Percentiles rank a stretch among this genome's conserved stretches.
Evolutionary conservation across 1,140 invertebrate genomes (phyloP).

Genomic region (Diachasma alloeum): DNA sequence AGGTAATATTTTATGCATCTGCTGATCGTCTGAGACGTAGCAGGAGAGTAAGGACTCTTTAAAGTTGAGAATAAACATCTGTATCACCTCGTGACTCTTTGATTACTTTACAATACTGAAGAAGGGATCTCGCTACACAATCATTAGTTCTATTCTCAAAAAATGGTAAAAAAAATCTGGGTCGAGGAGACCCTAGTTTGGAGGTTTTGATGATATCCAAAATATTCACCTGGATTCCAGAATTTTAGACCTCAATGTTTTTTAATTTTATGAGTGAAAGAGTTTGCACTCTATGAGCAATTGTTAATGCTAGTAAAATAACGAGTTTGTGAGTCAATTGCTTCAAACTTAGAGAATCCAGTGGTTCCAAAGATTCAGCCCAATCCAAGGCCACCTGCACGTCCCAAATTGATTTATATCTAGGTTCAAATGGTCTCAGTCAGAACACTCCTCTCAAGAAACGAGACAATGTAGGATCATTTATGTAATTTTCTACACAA

Average conservation of each 20-base stretch:
- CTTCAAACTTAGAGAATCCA: neutral
- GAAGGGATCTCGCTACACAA: too few relatives aligned
- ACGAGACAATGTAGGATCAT: neutral
- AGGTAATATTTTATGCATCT: slow-evolving; percentile 33
- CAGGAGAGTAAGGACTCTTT: slow-evolving; percentile 37
- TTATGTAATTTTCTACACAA: neutral
- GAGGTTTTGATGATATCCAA: too few relatives aligned
- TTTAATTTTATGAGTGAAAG: slow-evolving; percentile 27
- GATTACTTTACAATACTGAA: too few relatives aligned
- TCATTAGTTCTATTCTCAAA: too few relatives aligned
- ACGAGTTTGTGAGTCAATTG: slow-evolving; percentile 12
- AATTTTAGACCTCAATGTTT: slow-evolving; percentile 22
- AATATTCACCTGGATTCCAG: slow-evolving; percentile 27
- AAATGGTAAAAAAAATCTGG: neutral
- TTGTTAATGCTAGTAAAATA: slow-evolving; percentile 33
- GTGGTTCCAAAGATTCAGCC: neutral
- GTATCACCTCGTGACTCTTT: too few relatives aligned
- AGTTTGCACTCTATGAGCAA: slow-evolving; percentile 35
- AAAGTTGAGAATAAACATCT: slow-evolving; percentile 1
- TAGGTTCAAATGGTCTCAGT: neutral
- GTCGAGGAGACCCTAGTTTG: too few relatives aligned
- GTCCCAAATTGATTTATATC: neutral
- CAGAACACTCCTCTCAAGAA: neutral
- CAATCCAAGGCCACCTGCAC: neutral
- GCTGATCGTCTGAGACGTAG: slow-evolving; percentile 35